Conservation (phyloP, 2,113 vertebrate species). For the Cnemophilus loriae region DNA sequence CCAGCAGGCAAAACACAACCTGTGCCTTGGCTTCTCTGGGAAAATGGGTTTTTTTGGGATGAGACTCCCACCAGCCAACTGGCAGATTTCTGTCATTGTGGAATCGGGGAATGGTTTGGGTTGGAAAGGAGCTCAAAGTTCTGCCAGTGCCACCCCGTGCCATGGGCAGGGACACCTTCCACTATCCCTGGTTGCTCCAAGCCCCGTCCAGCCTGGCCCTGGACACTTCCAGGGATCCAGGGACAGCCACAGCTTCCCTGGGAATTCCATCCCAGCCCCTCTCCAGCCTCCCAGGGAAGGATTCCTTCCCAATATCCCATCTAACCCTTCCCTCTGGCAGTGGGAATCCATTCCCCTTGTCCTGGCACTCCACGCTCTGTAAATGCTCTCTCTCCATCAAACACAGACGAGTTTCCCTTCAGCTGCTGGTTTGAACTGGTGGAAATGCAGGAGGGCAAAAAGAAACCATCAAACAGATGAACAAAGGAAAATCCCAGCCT, state of each 20-base stretch:
- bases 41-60: background rate
- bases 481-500: background rate
- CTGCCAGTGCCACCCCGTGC: background rate
- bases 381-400: background rate
- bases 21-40: background rate
- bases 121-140: background rate
- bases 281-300: rapidly evolving
- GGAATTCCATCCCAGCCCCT: background rate
- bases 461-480: background rate
- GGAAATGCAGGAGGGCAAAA: background rate
- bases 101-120: background rate
- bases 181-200: background rate
- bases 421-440: background rate
- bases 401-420: background rate
- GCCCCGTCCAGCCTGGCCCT: rapidly evolving
- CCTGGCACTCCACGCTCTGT: background rate
- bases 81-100: background rate
- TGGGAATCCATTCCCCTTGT: background rate
- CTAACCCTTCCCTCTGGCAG: background rate
- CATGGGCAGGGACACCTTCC: background rate
- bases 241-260: background rate
- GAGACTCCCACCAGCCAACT: background rate
- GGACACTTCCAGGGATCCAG: background rate
- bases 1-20: background rate
- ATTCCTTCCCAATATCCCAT: background rate